A percentile compares a stretch with the other conserved stretches of the same genome.
phyloP scores from a whole-genome alignment of 2,888 invertebrate genomes.

The Agrilus biguttatus region DNA sequence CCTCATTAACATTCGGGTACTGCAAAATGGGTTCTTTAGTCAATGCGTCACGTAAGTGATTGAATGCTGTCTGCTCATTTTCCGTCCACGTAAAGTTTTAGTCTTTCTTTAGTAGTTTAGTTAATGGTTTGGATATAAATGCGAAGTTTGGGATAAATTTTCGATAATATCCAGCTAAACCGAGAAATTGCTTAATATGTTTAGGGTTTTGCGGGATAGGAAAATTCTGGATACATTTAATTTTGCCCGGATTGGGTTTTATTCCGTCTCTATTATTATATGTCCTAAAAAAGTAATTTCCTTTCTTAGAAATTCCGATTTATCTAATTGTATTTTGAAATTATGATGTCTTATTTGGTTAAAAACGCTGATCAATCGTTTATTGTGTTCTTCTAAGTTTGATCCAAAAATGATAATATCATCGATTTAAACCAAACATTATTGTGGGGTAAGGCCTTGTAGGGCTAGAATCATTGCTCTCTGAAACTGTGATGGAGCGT shows the following conservation, averaged over 20 bases:
- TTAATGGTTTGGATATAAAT: conserved; percentile 16
- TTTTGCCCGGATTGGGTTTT: conserved; percentile 18
- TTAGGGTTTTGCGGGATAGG: conserved; percentile 14
- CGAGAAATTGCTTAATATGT: conserved; percentile 19
- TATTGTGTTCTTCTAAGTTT: conserved; percentile 15
- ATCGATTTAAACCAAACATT: conserved; percentile 14
- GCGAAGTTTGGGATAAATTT: conserved; percentile 13
- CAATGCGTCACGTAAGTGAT: conserved; percentile 3
- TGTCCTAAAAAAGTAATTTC: conserved; percentile 24
- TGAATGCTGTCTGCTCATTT: conserved; percentile 1
- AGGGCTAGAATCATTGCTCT: conserved; percentile 18
- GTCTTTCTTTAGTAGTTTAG: conserved; percentile 10
- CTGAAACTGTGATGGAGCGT: conserved; percentile 20
- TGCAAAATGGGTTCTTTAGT: conserved; percentile 8
- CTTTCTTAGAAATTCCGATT: conserved; percentile 16
- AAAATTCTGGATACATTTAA: conserved; percentile 12
- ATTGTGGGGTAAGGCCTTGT: conserved; percentile 5
- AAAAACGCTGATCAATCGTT: conserved; percentile 16
- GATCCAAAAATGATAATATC: conserved; percentile 7
- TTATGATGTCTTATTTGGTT: conserved; percentile 9
- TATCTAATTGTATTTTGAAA: conserved; percentile 13
- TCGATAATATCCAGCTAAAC: conserved; percentile 16
- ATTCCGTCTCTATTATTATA: conserved; percentile 16
- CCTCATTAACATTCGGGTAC: conserved; percentile 13
- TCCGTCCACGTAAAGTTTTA: conserved; percentile 11